Conservation (phyloP, 1,140 invertebrate genomes). For the Pogonomyrmex barbatus region DNA sequence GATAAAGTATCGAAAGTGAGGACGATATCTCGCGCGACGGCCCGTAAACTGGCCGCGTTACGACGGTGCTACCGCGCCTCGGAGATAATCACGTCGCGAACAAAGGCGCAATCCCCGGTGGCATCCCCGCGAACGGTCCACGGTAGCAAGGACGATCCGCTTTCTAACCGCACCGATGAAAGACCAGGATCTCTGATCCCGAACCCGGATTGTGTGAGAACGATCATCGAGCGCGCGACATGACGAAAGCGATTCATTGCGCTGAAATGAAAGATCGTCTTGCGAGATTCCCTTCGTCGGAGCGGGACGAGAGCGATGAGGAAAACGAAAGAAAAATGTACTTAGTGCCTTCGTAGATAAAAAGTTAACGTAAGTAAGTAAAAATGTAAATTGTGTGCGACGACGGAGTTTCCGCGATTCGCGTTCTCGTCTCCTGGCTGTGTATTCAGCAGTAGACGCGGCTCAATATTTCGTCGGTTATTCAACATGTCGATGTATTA, state of each 20-base stretch:
- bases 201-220: background rate
- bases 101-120: slow-evolving; percentile 1
- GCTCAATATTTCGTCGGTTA: background rate
- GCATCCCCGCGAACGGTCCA: background rate
- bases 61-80: slow-evolving; percentile 7
- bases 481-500: background rate
- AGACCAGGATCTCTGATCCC: background rate
- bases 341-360: slow-evolving; percentile 30
- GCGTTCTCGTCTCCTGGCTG: background rate
- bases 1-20: slow-evolving; percentile 49
- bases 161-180: background rate
- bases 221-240: background rate
- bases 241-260: background rate
- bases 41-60: slow-evolving; percentile 43
- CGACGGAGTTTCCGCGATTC: background rate
- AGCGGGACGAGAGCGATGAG: background rate
- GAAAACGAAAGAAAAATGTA: slow-evolving; percentile 12
- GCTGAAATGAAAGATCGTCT: background rate
- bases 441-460: background rate
- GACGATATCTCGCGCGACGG: slow-evolving; percentile 24
- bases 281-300: background rate
- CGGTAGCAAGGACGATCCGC: slow-evolving; percentile 7
- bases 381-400: slow-evolving; percentile 11
- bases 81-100: background rate
- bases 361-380: background rate